These are phyloP conservation scores for Psophia crepitans DNA, from an alignment of 2,113 vertebrate genomes.

Conservation along the genomic window DNA sequence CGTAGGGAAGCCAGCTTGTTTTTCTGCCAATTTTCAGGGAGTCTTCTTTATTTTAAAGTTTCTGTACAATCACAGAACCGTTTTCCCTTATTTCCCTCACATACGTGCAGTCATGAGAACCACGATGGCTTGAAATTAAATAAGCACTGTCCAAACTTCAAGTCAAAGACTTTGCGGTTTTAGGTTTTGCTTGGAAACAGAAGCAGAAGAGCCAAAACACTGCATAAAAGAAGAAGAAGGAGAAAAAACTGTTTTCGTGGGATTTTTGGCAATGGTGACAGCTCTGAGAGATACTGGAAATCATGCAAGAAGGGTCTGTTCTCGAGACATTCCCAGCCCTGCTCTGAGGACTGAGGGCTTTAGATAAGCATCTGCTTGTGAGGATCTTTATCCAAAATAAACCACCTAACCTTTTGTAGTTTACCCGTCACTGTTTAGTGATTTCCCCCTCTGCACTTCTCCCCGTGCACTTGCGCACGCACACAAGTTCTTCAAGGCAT, in stretches of 20 bases:
- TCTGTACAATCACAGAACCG: background rate
- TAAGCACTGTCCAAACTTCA: background rate
- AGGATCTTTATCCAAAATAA: slow-evolving; percentile 27
- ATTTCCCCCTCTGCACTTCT: background rate
- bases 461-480: background rate
- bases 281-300: slow-evolving; percentile 17
- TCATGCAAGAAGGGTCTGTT: background rate
- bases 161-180: background rate
- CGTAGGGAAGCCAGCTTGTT: background rate
- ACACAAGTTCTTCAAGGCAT: background rate
- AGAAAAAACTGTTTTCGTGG: background rate
- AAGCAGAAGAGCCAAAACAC: slow-evolving; percentile 8
- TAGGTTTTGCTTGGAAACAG: background rate
- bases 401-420: background rate
- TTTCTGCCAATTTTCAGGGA: background rate
- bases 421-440: background rate
- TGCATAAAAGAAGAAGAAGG: background rate
- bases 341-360: background rate
- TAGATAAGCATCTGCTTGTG: slow-evolving; percentile 15
- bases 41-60: background rate
- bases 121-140: background rate
- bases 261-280: background rate
- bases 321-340: background rate
- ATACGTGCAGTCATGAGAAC: background rate
- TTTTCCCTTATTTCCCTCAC: background rate